These are phyloP conservation scores for Ivindomyrus marchei DNA, from an alignment of 2,113 vertebrate genomes.

Conservation along the genomic window DNA sequence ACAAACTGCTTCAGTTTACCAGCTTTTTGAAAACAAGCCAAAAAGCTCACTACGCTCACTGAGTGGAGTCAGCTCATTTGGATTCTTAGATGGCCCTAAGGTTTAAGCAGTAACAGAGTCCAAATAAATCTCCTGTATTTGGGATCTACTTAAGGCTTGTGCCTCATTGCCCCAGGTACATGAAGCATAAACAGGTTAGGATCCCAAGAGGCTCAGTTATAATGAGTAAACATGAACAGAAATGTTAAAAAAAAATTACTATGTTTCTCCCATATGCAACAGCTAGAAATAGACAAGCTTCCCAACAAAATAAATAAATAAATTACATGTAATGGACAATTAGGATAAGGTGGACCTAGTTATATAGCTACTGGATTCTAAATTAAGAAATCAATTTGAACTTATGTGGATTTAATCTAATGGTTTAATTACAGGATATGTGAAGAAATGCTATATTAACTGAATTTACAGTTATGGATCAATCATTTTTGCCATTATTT, in stretches of 20 bases:
- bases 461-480: neutral
- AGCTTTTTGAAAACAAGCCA: conserved; percentile 21
- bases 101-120: conserved; percentile 51
- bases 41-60: conserved; percentile 29
- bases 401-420: neutral
- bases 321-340: neutral
- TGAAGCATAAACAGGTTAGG: neutral
- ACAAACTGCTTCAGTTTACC: conserved; percentile 27
- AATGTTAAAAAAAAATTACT: neutral
- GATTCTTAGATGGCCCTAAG: conserved; percentile 44
- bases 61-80: conserved; percentile 49
- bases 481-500: neutral
- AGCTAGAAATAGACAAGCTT: neutral
- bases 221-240: neutral
- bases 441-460: neutral
- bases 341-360: neutral
- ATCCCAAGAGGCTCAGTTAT: neutral
- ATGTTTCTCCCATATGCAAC: neutral
- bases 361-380: neutral
- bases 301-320: neutral
- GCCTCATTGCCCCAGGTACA: neutral
- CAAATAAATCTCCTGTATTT: conserved; percentile 43
- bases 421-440: neutral
- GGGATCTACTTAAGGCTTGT: neutral
- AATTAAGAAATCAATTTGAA: neutral